Evolutionary conservation across 2,797 vertebrate genomes (phyloP), one percentile per base, ranked within the genome.

Genomic region (Sternotherus odoratus): DNA sequence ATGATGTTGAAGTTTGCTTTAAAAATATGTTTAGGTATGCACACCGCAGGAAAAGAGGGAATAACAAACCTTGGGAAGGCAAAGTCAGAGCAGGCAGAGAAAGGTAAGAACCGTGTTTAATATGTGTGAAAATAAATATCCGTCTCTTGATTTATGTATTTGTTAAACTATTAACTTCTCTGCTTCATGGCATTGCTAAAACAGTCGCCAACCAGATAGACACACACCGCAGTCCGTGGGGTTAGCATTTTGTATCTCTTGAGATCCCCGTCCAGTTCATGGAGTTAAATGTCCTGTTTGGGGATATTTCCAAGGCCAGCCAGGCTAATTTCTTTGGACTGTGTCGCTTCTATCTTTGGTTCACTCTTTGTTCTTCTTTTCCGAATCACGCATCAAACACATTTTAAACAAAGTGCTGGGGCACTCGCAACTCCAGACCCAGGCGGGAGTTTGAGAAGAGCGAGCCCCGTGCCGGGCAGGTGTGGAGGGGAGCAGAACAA

Each of bases 251-350:
- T 46, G 79, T 36, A 54, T 85, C 78, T 91, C 24, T 39, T 79
- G 63, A 28, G 54, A 28, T 79, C 87, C 60, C 75, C 69, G 26
- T 43, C 39, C 85, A 57, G 46, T n/a, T 46, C 53, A 78, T 4
- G 81, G 46, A n/a, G 26, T 48, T n/a, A 80, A 53, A 36, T 7
- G 60, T 74, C 75, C 75, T 77, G 9, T 91, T 16, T 86, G 90
- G 79, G 83, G 50, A 75, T 82, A 69, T 77, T 91, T 95, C 95
- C 88, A 93, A 95, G 95, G 87, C 79, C 95, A 94, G 95, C 89
- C 91, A 91, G 91, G 92, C 88, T 79, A 30, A 5, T 48, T 82
- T 91, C 84, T 9, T 11, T 28, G 11, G 23, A 50, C 84, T 60
- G 72, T 77, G 75, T 79, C 43, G 15, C 30, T 48, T 39, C 33